Base-by-base conservation (phyloP, 2,797 vertebrate genomes). In the Semotilus atromaculatus region DNA sequence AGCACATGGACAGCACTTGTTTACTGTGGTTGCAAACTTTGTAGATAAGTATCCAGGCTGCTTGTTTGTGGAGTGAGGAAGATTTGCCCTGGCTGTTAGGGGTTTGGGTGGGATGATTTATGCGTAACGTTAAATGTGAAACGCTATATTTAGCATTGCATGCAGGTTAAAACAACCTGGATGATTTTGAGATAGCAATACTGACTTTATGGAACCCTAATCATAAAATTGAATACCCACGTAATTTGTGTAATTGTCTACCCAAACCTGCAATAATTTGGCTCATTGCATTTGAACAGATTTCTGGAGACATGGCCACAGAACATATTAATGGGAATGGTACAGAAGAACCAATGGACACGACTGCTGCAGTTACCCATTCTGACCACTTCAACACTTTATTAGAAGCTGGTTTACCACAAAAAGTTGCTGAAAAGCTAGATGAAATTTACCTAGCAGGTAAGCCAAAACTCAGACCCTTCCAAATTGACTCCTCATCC, bases 261-360 rank as follows among this genome's bases (percentile, higher is more conserved):
- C 55, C 66, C 82, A 82, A 85, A 71, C 83, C 64, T 85, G 72
- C 64, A 88, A 82, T 90, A 88, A 89, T 89, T 84, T 89, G 86
- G 83, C 89, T 88, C 91, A 90, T 94, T 94, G 93, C 93, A 82
- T 94, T 94, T 94, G 90, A 93, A 93, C 96, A 98, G 97, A 97
- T 98, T 95, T 96, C 97, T 96, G 96, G 91, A 96, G 96, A 96
- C 94, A 98, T 98, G 98, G 97, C 97, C 94, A 95, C 97, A 90
- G 98, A 99, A 95, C 97, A 99, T 91, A 96, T 99, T 86, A 99
- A 99, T 93, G 98, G 98, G 90, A 99, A 99, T 92, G 97, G 97
- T 90, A 98, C 96, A 71, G 98, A 98, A 95, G 98, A 99, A 92
- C 94, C 96, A 86, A 98, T 98, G 97, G 98, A 99, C 94, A 97